Evolutionary conservation across 2,888 invertebrate species (phyloP), one percentile per base, ranked within the genome.

Genomic region (Lasioglossum lativentre): DNA sequence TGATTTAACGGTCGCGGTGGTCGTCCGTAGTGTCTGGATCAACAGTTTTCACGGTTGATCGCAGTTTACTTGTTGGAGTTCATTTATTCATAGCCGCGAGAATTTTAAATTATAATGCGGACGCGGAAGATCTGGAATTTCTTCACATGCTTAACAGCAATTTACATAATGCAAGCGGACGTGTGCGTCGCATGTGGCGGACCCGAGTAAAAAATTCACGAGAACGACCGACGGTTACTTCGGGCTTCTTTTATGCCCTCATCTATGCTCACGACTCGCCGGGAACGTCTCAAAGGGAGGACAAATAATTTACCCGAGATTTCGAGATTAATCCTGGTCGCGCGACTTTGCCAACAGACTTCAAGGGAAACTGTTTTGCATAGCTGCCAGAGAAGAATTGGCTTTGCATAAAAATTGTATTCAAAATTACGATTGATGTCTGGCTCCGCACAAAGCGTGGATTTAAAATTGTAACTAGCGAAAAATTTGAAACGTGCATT

Each of bases 41-140:
- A 71, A 84, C 63, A 45, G 56, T 52, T 56, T 56, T 30, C 34
- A 23, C 59, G 16, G 6, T 38, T 52, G 34, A 34, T 30, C 74
- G 71, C 78, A 38, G 75, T 75, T 75, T 84, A 52, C 71, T 42
- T 75, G 23, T 16, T 47, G 3, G 27, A 14, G 59, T 30, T 78
- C 75, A 66, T 38, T 78, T 83, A 84, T 78, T 84, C 84, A 83
- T 63, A 47, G 27, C 70, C 47, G 71, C 10, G 63, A 45, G 83
- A 71, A 75, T 74, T 75, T 83, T 83, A 78, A 84, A 84, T 83
- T 84, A 70, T 83, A 83, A 84, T 83, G 73, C 42, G 83, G 75
- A 78, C 83, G 63, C 34, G 71, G 19, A 75, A 63, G 83, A 84
- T 83, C 71, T 45, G 52, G 14, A 83, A 71, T 84, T 84, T 82